These are phyloP conservation scores for Drosophila malerkotliana DNA, from an alignment of 1,140 invertebrate species.

Conservation along the genomic window DNA sequence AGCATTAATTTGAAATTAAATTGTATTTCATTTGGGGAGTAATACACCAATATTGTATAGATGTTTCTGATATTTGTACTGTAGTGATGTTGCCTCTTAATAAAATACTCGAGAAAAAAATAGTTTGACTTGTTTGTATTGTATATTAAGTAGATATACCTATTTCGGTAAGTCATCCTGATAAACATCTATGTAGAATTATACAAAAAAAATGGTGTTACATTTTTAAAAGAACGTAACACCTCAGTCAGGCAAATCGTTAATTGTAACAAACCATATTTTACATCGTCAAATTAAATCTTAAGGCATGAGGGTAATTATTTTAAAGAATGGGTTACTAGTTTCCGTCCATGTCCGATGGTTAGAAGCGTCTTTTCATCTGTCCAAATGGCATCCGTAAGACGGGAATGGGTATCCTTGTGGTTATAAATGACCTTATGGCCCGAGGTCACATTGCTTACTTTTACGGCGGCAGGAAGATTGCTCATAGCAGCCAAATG, in stretches of 20 bases:
- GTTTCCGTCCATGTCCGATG: constrained; percentile 58
- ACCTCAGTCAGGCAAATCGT: neutral
- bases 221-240: neutral
- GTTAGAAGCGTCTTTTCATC: constrained; percentile 58
- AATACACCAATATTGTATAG: no score
- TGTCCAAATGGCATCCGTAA: constrained; percentile 56
- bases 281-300: neutral
- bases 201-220: neutral
- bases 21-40: neutral
- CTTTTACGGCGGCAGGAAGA: constrained; percentile 46
- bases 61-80: no score
- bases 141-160: no score
- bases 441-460: constrained; percentile 13
- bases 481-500: constrained; percentile 62
- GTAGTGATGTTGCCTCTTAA: no score
- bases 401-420: constrained; percentile 44
- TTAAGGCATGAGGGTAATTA: neutral
- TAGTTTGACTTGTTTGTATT: neutral
- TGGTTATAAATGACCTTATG: constrained; percentile 54
- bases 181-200: no score
- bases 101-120: neutral
- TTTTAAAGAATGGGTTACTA: constrained; percentile 47
- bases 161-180: no score
- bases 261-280: neutral
- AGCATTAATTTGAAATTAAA: neutral